Base-by-base conservation (phyloP, 2,797 vertebrate genomes). In the Malacoraja senta region DNA sequence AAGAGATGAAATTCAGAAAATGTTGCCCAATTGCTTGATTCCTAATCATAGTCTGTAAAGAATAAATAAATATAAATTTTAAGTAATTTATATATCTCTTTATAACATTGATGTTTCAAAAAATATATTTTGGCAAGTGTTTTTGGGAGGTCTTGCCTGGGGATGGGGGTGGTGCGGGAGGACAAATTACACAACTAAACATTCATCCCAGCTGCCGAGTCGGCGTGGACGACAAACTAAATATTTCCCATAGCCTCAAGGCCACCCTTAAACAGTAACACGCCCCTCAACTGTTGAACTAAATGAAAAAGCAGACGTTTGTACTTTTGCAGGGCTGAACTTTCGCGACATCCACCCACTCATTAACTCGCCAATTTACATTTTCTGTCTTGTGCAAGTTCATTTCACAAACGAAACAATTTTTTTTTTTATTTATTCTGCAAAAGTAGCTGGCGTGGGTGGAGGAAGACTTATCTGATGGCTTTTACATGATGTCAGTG, bases 221-320 rank as follows among this genome's bases (percentile, higher is more conserved):
- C 90, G 90, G 90, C 90, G 90, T 72, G 24, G 90, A 76, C 8
- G 38, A 74, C 71, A 92, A 92, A 92, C 90, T 38, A 92, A 92
- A 53, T 80, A 58, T 78, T 35, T 26, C 32, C 94, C 93, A 94
- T 94, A 94, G 94, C 95, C 94, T 94, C 95, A 94, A 95, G 95
- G 94, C 95, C 94, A 95, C 95, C 94, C 94, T 95, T 94, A 94
- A 95, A 95, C 95, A 95, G 95, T 95, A 95, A 95, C 94, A 94
- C 94, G 95, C 95, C 94, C 95, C 94, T 95, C 95, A 96, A 96
- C 96, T 96, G 95, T 95, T 96, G 95, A 96, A 96, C 95, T 94
- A 94, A 94, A 94, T 93, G 93, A 94, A 79, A 93, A 94, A 95
- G 95, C 95, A 95, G 95, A 95, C 95, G 95, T 96, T 95, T 94